Conservation (phyloP, 2,888 invertebrate species). For the Carcina quercana region DNA sequence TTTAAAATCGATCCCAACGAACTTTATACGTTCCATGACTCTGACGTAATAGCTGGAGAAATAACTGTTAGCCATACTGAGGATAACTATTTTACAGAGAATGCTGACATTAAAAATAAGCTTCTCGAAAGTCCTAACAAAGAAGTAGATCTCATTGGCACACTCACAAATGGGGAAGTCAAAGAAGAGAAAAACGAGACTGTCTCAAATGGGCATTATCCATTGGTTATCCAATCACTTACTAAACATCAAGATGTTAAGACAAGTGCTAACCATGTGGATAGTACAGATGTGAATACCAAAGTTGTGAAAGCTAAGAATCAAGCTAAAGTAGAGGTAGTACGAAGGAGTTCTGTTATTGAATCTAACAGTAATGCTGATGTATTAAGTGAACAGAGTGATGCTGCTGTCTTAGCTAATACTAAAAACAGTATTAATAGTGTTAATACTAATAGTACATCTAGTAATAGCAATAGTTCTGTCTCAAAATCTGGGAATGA, state of each 20-base stretch:
- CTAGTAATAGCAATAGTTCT: slow-evolving; percentile 25
- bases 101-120: slow-evolving; percentile 43
- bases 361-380: slow-evolving; percentile 29
- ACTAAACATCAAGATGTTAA: slow-evolving; percentile 27
- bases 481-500: slow-evolving; percentile 34
- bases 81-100: slow-evolving; percentile 54
- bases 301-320: slow-evolving; percentile 51
- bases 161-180: slow-evolving; percentile 49
- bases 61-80: slow-evolving; percentile 68
- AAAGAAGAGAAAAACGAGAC: slow-evolving; percentile 42
- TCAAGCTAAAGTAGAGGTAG: slow-evolving; percentile 33
- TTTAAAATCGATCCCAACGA: slow-evolving; percentile 70
- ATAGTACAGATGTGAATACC: slow-evolving; percentile 41
- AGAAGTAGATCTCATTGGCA: slow-evolving; percentile 41
- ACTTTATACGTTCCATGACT: slow-evolving; percentile 67
- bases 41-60: slow-evolving; percentile 64
- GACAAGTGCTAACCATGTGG: slow-evolving; percentile 6
- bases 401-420: no score
- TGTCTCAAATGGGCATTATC: slow-evolving; percentile 52
- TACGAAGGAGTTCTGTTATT: slow-evolving; percentile 32
- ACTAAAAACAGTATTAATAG: slow-evolving; percentile 57
- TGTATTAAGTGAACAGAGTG: slow-evolving; percentile 20
- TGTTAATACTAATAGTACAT: slow-evolving; percentile 23
- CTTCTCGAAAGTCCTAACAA: slow-evolving; percentile 45
- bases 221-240: slow-evolving; percentile 22